Evolutionary conservation across 2,797 vertebrate genomes (phyloP).

Genomic region (Pangasius sanitwongsei): DNA sequence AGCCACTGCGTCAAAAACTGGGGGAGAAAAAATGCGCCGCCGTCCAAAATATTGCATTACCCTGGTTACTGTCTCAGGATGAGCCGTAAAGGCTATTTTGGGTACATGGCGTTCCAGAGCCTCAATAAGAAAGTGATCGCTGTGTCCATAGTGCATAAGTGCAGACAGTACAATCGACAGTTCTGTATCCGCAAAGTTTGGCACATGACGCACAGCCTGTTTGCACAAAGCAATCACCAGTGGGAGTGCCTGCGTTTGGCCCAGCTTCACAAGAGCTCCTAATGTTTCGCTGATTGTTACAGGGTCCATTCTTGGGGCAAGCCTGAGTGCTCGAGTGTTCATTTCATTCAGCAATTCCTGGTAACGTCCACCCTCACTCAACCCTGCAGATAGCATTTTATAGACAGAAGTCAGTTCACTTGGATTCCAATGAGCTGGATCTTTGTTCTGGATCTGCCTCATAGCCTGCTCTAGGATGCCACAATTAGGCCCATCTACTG

Average conservation of each 20-base stretch:
- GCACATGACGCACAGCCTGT: slow-evolving; percentile 75
- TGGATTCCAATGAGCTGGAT: slow-evolving; percentile 70
- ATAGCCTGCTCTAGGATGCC: slow-evolving; percentile 73
- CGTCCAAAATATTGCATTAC: slow-evolving; percentile 82
- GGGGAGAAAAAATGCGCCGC: slow-evolving; percentile 78
- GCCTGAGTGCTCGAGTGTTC: slow-evolving; percentile 69
- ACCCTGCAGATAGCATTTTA: slow-evolving; percentile 71
- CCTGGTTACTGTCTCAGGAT: slow-evolving; percentile 76
- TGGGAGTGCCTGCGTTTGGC: slow-evolving; percentile 75
- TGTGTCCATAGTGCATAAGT: slow-evolving; percentile 82
- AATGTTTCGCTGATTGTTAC: slow-evolving; percentile 74
- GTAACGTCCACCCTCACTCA: slow-evolving; percentile 65
- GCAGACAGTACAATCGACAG: slow-evolving; percentile 80
- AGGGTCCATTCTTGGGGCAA: slow-evolving; percentile 72
- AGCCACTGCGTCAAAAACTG: slow-evolving; percentile 80
- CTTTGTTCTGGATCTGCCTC: slow-evolving; percentile 70
- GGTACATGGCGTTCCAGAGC: slow-evolving; percentile 79
- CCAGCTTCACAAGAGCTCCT: slow-evolving; percentile 75
- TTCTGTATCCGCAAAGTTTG: slow-evolving; percentile 79
- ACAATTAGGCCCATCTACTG: slow-evolving; percentile 68
- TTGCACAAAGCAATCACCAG: slow-evolving; percentile 84
- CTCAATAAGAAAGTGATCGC: slow-evolving; percentile 77
- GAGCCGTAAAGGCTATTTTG: slow-evolving; percentile 68
- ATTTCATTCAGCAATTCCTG: slow-evolving; percentile 80
- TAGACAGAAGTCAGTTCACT: slow-evolving; percentile 78